Evolutionary conservation across 2,113 vertebrate genomes (phyloP).

Genomic region (Poeciliopsis retropinna): DNA sequence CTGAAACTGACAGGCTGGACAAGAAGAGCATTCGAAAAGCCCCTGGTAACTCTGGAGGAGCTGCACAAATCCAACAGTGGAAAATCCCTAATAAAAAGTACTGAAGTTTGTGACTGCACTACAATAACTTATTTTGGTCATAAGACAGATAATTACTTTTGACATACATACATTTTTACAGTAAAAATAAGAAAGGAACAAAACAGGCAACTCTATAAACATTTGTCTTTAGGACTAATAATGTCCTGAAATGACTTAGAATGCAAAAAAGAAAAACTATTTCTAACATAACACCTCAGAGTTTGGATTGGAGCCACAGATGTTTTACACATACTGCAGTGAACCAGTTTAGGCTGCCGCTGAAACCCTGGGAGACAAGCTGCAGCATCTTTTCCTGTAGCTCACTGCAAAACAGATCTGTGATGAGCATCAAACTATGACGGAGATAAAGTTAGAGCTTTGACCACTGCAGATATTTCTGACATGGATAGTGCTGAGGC

Average conservation of each 20-base stretch:
- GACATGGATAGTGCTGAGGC: conserved; percentile 50
- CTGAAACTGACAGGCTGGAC: too few relatives aligned
- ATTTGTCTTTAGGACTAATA: not conserved
- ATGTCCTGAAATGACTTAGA: not conserved
- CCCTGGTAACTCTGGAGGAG: not conserved
- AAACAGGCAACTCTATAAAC: not conserved
- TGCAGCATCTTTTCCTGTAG: conserved; percentile 40
- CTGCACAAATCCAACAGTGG: not conserved
- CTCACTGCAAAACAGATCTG: not conserved
- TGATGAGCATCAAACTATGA: not conserved
- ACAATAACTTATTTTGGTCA: not conserved
- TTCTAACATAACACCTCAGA: not conserved
- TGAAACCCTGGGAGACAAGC: conserved; percentile 41
- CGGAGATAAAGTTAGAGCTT: not conserved
- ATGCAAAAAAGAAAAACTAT: not conserved
- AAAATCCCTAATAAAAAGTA: not conserved
- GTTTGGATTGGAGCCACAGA: conserved; percentile 12
- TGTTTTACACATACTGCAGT: conserved; percentile 32
- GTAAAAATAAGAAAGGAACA: not conserved
- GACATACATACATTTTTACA: not conserved
- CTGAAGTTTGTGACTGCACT: too few relatives aligned
- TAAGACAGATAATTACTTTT: not conserved
- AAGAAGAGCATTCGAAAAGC: too few relatives aligned
- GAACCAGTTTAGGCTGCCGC: conserved; percentile 47
- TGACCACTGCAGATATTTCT: conserved; percentile 45